Evolutionary conservation across 2,113 vertebrate genomes (phyloP).

Genomic region (Sus scrofa): T2T-Sscrofa CM000823.6:24802501-24803000

Average conservation of each 20-base stretch:
- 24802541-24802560: background rate
- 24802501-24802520: background rate
- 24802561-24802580: constrained; percentile 25
- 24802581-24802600: constrained; percentile 30
- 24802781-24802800: background rate
- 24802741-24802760: background rate
- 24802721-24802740: background rate
- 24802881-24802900: constrained; percentile 35
- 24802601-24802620: background rate
- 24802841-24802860: background rate
- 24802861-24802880: constrained; percentile 22
- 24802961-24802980: constrained; percentile 41
- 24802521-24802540: constrained; percentile 42
- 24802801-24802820: constrained; percentile 42
- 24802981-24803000: constrained; percentile 13
- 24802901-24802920: background rate
- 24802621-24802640: background rate
- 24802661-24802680: background rate
- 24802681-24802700: constrained; percentile 46
- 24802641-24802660: constrained; percentile 41
- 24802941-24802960: constrained; percentile 62
- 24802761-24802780: background rate
- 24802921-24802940: constrained; percentile 23
- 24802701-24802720: background rate
- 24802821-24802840: constrained; percentile 9